These are phyloP conservation scores for Axinella damicornis DNA, from an alignment of 37 sponge, comb jelly and placozoan genomes.

Conservation along the genomic window DNA sequence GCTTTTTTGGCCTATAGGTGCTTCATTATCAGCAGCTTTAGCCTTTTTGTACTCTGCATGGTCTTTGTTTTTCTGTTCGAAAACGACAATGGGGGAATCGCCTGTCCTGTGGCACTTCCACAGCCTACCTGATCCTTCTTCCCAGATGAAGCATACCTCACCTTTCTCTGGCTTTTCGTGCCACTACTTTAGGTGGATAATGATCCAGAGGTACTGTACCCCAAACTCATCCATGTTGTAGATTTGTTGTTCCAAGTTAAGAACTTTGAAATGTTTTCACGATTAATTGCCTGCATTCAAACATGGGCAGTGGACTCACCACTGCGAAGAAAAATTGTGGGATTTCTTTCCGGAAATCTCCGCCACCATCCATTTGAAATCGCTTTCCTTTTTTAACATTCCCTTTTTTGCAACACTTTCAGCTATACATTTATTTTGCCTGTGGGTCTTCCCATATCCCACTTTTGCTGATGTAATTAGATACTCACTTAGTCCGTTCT, in stretches of 20 bases:
- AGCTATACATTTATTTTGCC: background rate
- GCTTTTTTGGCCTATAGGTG: conserved; percentile 4
- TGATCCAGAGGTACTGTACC: conserved; percentile 56
- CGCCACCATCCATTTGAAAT: conserved; percentile 21
- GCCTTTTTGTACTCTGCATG: no score
- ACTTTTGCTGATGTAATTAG: conserved; percentile 2
- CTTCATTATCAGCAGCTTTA: conserved; percentile 28
- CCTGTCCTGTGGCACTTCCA: conserved; percentile 50
- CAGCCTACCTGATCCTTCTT: conserved; percentile 58
- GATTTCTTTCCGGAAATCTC: background rate
- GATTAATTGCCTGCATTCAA: conserved; percentile 31
- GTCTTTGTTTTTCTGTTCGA: no score
- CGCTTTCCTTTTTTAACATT: background rate
- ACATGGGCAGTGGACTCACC: conserved; percentile 8
- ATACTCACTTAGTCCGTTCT: background rate
- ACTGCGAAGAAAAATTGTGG: background rate
- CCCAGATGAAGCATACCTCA: conserved; percentile 10
- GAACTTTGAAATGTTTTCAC: conserved; percentile 16
- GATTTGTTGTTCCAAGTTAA: conserved; percentile 15
- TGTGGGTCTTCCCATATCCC: conserved; percentile 25
- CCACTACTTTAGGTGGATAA: conserved; percentile 31
- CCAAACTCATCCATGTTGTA: conserved; percentile 71
- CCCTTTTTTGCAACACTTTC: conserved; percentile 18
- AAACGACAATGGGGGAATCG: conserved; percentile 50
- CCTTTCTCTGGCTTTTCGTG: conserved; percentile 30